phyloP scores from a whole-genome alignment of 1,140 invertebrate species.

The Pseudomyrmex cubaensis region DNA sequence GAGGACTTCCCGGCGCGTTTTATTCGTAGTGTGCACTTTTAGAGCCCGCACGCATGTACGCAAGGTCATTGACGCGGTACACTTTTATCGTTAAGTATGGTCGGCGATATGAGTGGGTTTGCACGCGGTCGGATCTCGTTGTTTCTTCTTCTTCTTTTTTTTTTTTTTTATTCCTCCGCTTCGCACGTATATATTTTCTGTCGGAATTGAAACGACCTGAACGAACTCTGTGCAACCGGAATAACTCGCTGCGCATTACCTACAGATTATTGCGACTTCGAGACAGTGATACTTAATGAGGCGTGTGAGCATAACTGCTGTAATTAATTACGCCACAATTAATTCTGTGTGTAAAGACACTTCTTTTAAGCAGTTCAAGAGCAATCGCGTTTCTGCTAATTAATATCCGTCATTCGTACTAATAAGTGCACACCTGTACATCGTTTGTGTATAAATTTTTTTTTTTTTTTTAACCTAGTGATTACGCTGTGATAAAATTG shows the following conservation, averaged over 20 bases:
- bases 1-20: constrained; percentile 58
- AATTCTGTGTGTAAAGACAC: background rate
- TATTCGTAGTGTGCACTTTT: constrained; percentile 77
- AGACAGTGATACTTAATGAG: constrained; percentile 3
- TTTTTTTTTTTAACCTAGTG: background rate
- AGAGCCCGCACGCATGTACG: constrained; percentile 77
- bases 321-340: constrained; percentile 27
- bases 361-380: background rate
- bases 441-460: background rate
- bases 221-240: constrained; percentile 17
- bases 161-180: constrained; percentile 64
- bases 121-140: constrained; percentile 73
- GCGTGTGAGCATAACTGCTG: background rate
- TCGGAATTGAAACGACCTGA: constrained; percentile 50
- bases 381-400: background rate
- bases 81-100: constrained; percentile 84
- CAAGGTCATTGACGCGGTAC: constrained; percentile 84
- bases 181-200: constrained; percentile 32
- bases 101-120: constrained; percentile 71
- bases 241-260: background rate
- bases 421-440: background rate
- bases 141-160: constrained; percentile 69
- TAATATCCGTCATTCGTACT: background rate
- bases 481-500: background rate
- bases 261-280: constrained; percentile 3